phyloP scores from a whole-genome alignment of 2,797 vertebrate species.

The Anguilla obscura region DNA sequence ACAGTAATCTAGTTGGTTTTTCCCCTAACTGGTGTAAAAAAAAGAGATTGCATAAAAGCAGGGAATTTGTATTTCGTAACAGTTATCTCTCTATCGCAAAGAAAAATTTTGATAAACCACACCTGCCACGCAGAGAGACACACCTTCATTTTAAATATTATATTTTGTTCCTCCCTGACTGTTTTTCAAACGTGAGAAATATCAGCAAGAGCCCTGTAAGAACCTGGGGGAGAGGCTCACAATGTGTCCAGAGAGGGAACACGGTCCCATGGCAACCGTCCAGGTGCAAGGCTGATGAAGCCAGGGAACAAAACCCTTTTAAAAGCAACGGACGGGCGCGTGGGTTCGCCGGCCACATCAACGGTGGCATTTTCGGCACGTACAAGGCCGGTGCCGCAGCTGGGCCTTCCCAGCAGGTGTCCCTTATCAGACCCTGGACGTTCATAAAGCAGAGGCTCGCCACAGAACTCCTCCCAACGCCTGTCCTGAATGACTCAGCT shows the following conservation, averaged over 20 bases:
- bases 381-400: background rate
- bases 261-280: background rate
- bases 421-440: background rate
- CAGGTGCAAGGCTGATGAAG: background rate
- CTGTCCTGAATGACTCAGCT: background rate
- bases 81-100: background rate
- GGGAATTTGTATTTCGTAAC: background rate
- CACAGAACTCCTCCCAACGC: background rate
- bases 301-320: constrained; percentile 3
- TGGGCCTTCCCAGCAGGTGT: constrained; percentile 1
- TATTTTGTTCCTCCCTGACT: background rate
- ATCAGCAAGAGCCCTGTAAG: background rate
- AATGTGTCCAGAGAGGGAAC: background rate
- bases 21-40: background rate
- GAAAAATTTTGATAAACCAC: background rate
- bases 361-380: background rate
- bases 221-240: background rate
- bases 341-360: background rate
- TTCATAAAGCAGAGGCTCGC: background rate
- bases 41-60: background rate
- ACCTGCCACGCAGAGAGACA: background rate
- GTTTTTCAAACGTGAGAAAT: background rate
- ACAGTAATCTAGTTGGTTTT: background rate
- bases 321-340: background rate
- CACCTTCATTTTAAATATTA: background rate